Conservation (phyloP, 2,797 vertebrate species). For the Xenentodon cancila region DNA sequence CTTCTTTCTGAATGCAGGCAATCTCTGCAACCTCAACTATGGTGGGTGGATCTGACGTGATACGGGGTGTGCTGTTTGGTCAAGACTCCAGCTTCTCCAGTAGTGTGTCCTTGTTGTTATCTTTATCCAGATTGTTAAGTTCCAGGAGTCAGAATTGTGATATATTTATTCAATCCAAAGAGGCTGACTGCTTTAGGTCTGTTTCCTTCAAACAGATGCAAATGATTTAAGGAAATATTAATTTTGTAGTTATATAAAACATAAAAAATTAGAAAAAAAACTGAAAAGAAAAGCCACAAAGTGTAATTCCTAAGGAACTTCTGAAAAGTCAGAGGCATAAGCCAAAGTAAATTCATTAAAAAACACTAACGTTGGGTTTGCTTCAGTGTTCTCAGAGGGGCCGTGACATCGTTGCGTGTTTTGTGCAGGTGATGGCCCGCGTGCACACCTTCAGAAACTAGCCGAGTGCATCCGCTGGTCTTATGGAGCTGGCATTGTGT, state of each 20-base stretch:
- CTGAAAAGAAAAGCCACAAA: too few species aligned
- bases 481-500: constrained; percentile 90
- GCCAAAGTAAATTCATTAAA: neutral
- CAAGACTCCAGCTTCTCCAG: neutral
- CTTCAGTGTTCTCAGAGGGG: neutral
- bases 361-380: neutral
- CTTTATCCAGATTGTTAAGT: neutral
- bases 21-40: constrained; percentile 96
- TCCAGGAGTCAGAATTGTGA: too few species aligned
- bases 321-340: too few species aligned
- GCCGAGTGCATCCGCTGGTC: constrained; percentile 96
- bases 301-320: too few species aligned
- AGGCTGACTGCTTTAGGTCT: too few species aligned
- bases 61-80: neutral
- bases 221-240: too few species aligned
- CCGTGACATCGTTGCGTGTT: constrained; percentile 54
- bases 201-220: too few species aligned
- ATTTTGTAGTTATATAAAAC: neutral
- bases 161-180: too few species aligned
- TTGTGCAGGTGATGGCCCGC: constrained; percentile 90
- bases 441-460: constrained; percentile 88
- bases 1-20: constrained; percentile 97
- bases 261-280: neutral
- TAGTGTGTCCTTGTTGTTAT: neutral
- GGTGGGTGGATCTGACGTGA: constrained; percentile 73